Conservation (phyloP, 1,140 invertebrate species). For the Drosophila varians region DNA sequence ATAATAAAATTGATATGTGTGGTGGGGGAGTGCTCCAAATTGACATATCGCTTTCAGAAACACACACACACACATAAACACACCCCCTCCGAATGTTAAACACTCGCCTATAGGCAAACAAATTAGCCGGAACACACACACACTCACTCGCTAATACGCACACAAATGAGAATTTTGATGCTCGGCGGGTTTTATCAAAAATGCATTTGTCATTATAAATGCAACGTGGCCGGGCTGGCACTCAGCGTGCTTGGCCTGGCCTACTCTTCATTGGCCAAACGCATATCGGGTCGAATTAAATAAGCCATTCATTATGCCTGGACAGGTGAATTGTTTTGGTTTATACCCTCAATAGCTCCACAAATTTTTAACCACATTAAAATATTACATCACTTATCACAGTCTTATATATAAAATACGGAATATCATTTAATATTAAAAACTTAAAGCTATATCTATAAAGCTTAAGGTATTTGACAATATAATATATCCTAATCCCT, state of each 20-base stretch:
- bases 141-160: conserved; percentile 1
- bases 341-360: background rate
- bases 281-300: conserved; percentile 27
- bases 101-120: conserved; percentile 38
- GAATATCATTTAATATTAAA: no score
- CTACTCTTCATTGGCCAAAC: conserved; percentile 12
- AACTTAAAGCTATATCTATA: no score
- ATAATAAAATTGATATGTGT: conserved; percentile 61
- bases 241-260: conserved; percentile 25
- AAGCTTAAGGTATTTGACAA: no score
- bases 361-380: background rate
- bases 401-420: no score
- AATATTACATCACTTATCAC: no score
- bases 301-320: conserved; percentile 26
- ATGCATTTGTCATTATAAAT: conserved; percentile 66
- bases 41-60: conserved; percentile 59
- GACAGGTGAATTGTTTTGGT: background rate
- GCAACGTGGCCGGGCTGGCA: conserved; percentile 35
- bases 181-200: conserved; percentile 64
- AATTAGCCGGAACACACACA: conserved; percentile 54
- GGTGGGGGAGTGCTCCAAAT: conserved; percentile 30
- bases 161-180: conserved; percentile 24
- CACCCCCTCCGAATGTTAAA: conserved; percentile 2
- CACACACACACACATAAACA: conserved; percentile 11
- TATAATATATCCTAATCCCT: no score